These are phyloP conservation scores for Eulacestoma nigropectus DNA, from an alignment of 2,113 vertebrate species.

Conservation along the genomic window DNA sequence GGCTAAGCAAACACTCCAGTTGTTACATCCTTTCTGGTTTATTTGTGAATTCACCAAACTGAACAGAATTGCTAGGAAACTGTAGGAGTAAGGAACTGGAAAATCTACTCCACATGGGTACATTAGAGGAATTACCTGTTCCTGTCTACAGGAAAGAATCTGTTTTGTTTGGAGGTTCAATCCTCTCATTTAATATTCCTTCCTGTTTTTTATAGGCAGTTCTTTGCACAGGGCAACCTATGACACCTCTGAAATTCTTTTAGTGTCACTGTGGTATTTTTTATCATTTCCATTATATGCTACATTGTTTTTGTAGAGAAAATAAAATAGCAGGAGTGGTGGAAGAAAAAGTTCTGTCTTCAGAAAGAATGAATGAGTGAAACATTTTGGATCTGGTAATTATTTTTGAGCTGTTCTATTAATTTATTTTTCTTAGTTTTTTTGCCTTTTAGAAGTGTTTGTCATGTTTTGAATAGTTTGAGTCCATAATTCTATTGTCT, in stretches of 20 bases:
- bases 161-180: not conserved
- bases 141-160: not conserved
- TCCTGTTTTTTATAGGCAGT: not conserved
- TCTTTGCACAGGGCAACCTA: not conserved
- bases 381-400: not conserved
- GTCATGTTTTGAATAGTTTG: not conserved
- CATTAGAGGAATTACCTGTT: not conserved
- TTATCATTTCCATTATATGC: not conserved
- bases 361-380: not conserved
- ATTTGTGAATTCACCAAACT: not conserved
- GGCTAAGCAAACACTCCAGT: not conserved
- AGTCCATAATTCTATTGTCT: not conserved
- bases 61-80: not conserved
- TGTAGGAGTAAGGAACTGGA: not conserved
- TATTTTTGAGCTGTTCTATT: not conserved
- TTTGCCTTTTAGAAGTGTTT: not conserved
- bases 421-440: not conserved
- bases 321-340: not conserved
- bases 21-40: not conserved
- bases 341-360: not conserved
- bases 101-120: not conserved
- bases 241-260: not conserved
- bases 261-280: not conserved
- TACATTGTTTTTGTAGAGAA: not conserved
- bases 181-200: not conserved